Conservation (phyloP, 2,888 invertebrate species). For the Bellardia pandia region DNA sequence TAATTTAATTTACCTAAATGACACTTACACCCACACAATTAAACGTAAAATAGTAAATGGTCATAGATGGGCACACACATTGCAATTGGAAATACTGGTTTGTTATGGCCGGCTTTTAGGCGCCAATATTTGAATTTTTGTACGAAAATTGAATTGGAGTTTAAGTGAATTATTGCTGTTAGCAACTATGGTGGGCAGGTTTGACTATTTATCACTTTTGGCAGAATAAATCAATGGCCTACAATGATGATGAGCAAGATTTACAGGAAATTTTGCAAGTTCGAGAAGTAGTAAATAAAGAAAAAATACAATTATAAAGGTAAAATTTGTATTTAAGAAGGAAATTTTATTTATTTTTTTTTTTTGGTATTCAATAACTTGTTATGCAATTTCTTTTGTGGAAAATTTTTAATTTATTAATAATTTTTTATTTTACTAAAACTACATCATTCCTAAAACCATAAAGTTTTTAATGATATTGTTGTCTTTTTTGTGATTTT, state of each 20-base stretch:
- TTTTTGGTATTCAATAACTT: no score
- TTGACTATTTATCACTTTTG: not conserved
- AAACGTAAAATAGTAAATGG: not conserved
- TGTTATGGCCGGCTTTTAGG: not conserved
- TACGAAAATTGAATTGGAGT: conserved; percentile 33
- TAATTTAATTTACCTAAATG: conserved; percentile 69
- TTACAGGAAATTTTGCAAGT: not conserved
- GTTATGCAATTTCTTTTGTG: no score
- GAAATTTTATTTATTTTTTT: no score
- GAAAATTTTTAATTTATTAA: no score
- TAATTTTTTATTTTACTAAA: no score
- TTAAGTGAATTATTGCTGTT: conserved; percentile 47
- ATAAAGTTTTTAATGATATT: no score
- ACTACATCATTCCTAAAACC: no score
- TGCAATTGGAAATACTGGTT: no score
- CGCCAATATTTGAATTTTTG: not conserved
- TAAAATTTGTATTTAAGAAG: no score
- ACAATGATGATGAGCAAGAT: not conserved
- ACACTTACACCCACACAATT: conserved; percentile 30
- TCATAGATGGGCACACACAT: not conserved
- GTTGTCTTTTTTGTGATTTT: no score
- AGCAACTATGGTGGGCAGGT: not conserved
- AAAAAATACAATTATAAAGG: no score
- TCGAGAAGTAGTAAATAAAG: no score
- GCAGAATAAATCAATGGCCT: not conserved